These are phyloP conservation scores for Callospermophilus lateralis DNA, from an alignment of 2,113 vertebrate species.

Conservation along the genomic window DNA sequence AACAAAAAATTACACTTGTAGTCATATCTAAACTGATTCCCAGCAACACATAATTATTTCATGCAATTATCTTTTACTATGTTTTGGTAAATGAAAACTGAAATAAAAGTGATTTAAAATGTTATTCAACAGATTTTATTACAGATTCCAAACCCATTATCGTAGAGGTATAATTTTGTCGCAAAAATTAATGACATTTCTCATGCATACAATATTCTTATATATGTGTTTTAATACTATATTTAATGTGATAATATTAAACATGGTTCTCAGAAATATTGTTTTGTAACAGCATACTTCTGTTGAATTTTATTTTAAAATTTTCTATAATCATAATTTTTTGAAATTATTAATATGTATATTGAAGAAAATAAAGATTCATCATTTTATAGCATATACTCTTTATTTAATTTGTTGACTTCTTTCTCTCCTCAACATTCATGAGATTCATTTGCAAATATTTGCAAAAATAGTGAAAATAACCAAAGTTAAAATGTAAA, in stretches of 20 bases:
- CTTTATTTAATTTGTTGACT: not conserved
- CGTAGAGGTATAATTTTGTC: not conserved
- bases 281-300: not conserved
- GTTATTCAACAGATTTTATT: not conserved
- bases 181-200: not conserved
- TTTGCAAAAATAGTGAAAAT: not conserved
- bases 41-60: not conserved
- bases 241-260: constrained; percentile 5
- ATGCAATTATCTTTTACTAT: not conserved
- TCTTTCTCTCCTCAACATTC: not conserved
- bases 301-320: not conserved
- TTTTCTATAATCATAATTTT: not conserved
- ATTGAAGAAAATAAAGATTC: not conserved
- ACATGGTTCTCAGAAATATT: not conserved
- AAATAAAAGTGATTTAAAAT: constrained; percentile 36
- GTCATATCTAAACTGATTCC: not conserved
- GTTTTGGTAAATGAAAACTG: constrained; percentile 2
- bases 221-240: not conserved
- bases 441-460: not conserved
- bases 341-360: not conserved
- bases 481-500: not conserved
- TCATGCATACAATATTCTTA: not conserved
- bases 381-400: not conserved
- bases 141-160: not conserved
- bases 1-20: not conserved